Evolutionary conservation across 2,888 invertebrate species (phyloP).

Genomic region (Athalia circularis): DNA sequence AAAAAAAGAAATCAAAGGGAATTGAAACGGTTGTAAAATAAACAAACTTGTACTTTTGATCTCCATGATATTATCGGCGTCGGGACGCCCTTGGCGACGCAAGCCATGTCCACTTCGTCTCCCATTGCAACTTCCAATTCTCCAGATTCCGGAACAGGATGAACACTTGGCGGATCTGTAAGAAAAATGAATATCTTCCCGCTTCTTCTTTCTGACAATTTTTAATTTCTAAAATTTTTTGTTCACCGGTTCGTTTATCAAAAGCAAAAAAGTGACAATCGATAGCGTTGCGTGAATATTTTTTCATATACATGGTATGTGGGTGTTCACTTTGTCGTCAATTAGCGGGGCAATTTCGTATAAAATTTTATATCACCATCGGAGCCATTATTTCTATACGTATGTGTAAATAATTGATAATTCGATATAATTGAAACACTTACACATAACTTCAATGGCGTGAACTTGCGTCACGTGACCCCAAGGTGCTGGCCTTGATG

Average conservation of each 20-base stretch:
- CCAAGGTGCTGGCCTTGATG: constrained; percentile 80
- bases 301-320: no score
- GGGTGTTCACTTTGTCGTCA: no score
- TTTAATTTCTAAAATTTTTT: no score
- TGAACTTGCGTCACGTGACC: constrained; percentile 83
- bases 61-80: constrained; percentile 85
- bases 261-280: no score
- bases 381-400: no score
- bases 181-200: constrained; percentile 43
- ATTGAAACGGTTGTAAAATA: neutral
- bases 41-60: constrained; percentile 72
- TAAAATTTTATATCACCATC: no score
- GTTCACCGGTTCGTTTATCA: no score
- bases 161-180: constrained; percentile 83
- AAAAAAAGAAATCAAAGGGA: neutral
- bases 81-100: constrained; percentile 84
- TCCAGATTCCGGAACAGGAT: constrained; percentile 82
- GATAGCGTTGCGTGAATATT: no score
- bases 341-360: no score
- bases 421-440: constrained; percentile 68
- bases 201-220: neutral
- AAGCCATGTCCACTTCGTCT: constrained; percentile 85
- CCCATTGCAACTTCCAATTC: constrained; percentile 84
- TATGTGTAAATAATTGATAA: no score
- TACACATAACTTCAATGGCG: constrained; percentile 87